Evolutionary conservation across 2,797 vertebrate genomes (phyloP), one percentile per base, ranked within the genome.

Genomic region (Pangasius mekongensis): DNA sequence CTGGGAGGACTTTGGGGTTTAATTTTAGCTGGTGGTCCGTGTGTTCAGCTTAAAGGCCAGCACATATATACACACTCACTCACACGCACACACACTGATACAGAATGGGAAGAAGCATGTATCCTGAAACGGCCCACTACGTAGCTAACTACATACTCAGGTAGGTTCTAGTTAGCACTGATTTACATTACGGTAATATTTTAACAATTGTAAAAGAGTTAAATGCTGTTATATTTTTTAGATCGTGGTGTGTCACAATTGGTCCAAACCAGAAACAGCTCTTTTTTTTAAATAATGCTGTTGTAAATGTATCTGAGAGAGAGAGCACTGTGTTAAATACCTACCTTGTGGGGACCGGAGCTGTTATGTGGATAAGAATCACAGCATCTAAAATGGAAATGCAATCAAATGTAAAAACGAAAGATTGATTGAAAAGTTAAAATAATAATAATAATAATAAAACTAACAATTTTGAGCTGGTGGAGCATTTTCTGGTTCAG

Each of bases 61-160:
- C 20, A 60, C 52, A 36, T 6, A 16, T 24, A 52, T 24, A 49
- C 43, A 52, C 47, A 54, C 14, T 30, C n/a, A 9, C 52, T 20
- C 18, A 4, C 52, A 33, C 76, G 30, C 49, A 80, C 52, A 58
- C 2, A 77, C 47, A 5, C 0, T n/a, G 24, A 49, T 20, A 36
- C 33, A 83, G 69, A 66, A 85, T 62, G 71, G 74, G 8, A 78
- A 78, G 89, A 78, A 84, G 47, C 83, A 89, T 92, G 90, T 92
- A 92, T 83, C 93, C 91, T 39, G 93, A 94, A 89, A 94, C 93
- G 6, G 93, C 92, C 11, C 90, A 92, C 87, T 94, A 94, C 77
- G 93, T 94, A 82, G 90, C 93, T 83, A 93, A 94, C 87, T 92
- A 92, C 91, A 94, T 94, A 84, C 87, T 86, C 88, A 94, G 94